phyloP scores from a whole-genome alignment of 2,888 invertebrate species.

The Drosophila mayaguana region DNA sequence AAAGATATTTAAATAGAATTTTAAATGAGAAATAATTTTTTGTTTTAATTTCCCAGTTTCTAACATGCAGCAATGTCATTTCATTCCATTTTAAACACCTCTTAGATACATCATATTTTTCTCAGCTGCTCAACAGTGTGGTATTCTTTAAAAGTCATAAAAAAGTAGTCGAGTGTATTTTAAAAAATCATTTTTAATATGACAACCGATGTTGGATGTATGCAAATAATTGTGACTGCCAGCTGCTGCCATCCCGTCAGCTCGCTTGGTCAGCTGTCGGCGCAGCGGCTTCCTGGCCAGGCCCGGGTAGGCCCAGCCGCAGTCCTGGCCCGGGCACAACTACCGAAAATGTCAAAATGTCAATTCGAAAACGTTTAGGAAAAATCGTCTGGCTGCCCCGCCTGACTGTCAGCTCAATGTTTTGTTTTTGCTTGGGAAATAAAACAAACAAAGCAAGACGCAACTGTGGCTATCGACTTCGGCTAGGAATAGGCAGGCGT shows the following conservation, averaged over 20 bases:
- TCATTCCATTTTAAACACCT: neutral
- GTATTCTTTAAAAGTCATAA: neutral
- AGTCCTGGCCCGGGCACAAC: slow-evolving; percentile 42
- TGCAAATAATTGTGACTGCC: slow-evolving; percentile 62
- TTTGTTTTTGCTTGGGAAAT: slow-evolving; percentile 38
- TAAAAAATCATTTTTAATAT: slow-evolving; percentile 49
- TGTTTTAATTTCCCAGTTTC: neutral
- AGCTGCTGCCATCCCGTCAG: slow-evolving; percentile 57
- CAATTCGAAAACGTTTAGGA: slow-evolving; percentile 77
- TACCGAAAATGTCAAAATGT: slow-evolving; percentile 77
- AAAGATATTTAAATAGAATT: too few species aligned
- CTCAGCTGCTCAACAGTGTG: neutral
- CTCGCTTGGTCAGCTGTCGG: slow-evolving; percentile 68
- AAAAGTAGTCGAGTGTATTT: slow-evolving; percentile 4
- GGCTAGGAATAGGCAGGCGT: slow-evolving; percentile 17
- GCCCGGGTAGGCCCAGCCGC: slow-evolving; percentile 34
- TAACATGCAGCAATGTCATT: neutral
- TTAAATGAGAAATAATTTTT: too few species aligned
- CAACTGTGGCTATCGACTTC: slow-evolving; percentile 42
- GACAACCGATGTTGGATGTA: slow-evolving; percentile 40
- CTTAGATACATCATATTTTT: neutral
- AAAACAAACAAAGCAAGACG: slow-evolving; percentile 27
- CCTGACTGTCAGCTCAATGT: slow-evolving; percentile 50
- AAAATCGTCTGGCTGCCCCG: slow-evolving; percentile 53
- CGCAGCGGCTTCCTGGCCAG: slow-evolving; percentile 65